Evolutionary conservation across 2,797 vertebrate genomes (phyloP), one percentile per base, ranked within the genome.

Genomic region (Syncerus caffer): DNA sequence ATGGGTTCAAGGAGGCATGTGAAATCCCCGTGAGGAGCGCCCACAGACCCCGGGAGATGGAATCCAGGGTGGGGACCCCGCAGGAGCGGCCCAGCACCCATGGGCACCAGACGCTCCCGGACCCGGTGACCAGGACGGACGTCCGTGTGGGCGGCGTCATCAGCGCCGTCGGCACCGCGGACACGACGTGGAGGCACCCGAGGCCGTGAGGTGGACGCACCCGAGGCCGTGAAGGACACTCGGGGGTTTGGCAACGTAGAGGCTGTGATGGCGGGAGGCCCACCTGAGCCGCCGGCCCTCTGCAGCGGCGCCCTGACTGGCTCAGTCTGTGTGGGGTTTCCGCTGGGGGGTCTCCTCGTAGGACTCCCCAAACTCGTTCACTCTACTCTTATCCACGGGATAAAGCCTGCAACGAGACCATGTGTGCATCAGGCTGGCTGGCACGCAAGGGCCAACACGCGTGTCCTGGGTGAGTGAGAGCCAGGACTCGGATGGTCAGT

Each of bases 381-480:
- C 99, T 98, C 99, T 99, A 98, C 98, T 99, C 98, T 99, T 99
- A 99, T 99, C 99, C 97, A 99, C 97, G 88, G 99, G 98, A 96
- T 99, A 99, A 98, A 99, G 98, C 99, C 99, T 99, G 98, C 17
- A 31, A 97, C 0, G 14, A 95, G 38, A 83, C 7, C 6, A 23
- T 3, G 34, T 12, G 6, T 10, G 58, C 17, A 0, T 83, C 80
- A 83, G 7, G 21, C 79, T 23, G 21, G n/a, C 51, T 25, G 80
- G 80, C 2, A 9, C 4, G 42, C 19, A 55, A 67, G 50, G 27
- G 50, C 7, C 19, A 21, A 11, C 17, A 6, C 9, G 3, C 7
- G 25, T 51, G 47, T 42, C 57, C 57, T 34, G 19, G 17, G 50
- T 7, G 31, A 19, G 4, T 12, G 78, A 21, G 6, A 2, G 31